These are phyloP conservation scores for Pseudochirops corinnae DNA, from an alignment of 2,797 vertebrate species.

Conservation along the genomic window DNA sequence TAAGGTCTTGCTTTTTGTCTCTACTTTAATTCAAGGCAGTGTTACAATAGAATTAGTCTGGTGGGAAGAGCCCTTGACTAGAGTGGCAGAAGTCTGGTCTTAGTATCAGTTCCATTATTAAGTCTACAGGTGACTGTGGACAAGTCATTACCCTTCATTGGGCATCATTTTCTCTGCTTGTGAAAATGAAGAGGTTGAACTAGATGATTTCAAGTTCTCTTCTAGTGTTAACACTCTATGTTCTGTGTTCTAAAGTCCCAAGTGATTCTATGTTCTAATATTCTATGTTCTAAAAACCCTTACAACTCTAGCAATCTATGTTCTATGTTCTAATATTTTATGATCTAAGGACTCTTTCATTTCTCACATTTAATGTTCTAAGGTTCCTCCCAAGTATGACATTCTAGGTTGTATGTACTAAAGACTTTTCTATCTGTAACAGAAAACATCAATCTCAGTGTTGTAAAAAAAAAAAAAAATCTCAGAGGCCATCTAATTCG, in stretches of 20 bases:
- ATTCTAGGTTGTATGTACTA: neutral
- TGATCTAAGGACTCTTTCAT: neutral
- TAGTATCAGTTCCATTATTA: neutral
- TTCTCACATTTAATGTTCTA: neutral
- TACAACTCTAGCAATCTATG: neutral
- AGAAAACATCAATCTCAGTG: neutral
- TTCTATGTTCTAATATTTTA: neutral
- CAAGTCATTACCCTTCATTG: neutral
- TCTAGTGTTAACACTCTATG: neutral
- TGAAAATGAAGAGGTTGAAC: neutral
- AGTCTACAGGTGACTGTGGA: neutral
- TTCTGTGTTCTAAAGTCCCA: neutral
- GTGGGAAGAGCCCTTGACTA: neutral
- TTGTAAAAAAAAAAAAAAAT: neutral
- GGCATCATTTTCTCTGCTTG: neutral
- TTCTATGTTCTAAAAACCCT: neutral
- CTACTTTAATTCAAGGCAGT: neutral
- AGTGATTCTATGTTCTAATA: neutral
- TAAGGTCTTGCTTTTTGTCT: neutral
- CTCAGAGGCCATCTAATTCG: neutral
- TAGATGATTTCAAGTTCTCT: neutral
- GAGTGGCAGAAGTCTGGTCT: neutral
- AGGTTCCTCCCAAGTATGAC: neutral
- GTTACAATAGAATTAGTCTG: neutral
- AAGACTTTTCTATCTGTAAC: neutral